A percentile compares a stretch with the other conserved stretches of the same genome.
These are phyloP conservation scores for Bellardia bayeri DNA, from an alignment of 2,888 invertebrate species.

Conservation along the genomic window DNA sequence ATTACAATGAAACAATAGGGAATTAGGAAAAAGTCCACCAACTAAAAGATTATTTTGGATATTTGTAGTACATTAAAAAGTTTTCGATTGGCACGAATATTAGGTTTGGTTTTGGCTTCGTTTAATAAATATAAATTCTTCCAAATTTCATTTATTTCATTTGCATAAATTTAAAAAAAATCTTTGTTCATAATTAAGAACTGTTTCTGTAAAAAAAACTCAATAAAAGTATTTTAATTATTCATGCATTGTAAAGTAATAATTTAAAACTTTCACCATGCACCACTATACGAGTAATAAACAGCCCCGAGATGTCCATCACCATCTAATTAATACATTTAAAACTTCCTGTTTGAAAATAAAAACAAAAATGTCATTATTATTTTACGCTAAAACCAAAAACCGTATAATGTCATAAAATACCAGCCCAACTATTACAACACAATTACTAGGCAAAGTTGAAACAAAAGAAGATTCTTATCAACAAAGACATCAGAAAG, in stretches of 20 bases:
- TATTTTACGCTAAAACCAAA: conserved; percentile 53
- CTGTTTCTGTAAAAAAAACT: too few species aligned
- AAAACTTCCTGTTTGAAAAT: conserved; percentile 46
- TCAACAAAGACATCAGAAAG: conserved; percentile 41
- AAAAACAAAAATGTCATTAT: conserved; percentile 37
- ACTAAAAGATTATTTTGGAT: too few species aligned
- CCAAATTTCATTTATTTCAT: too few species aligned
- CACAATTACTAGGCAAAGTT: conserved; percentile 37
- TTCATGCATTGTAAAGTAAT: not conserved
- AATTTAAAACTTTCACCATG: conserved; percentile 45
- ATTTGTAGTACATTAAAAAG: too few species aligned
- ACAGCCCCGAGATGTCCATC: conserved; percentile 14
- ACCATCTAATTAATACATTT: conserved; percentile 50
- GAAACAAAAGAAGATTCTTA: conserved; percentile 51
- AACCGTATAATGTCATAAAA: conserved; percentile 61
- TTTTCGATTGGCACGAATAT: too few species aligned
- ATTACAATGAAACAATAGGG: too few species aligned
- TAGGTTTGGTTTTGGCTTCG: too few species aligned
- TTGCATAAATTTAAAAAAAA: too few species aligned
- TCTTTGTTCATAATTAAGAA: too few species aligned
- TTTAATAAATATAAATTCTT: too few species aligned
- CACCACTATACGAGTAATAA: not conserved
- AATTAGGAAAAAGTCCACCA: too few species aligned
- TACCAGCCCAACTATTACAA: conserved; percentile 42
- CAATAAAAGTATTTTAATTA: not conserved